Conservation (phyloP, 2,797 vertebrate genomes). For the Alectoris magna region DNA sequence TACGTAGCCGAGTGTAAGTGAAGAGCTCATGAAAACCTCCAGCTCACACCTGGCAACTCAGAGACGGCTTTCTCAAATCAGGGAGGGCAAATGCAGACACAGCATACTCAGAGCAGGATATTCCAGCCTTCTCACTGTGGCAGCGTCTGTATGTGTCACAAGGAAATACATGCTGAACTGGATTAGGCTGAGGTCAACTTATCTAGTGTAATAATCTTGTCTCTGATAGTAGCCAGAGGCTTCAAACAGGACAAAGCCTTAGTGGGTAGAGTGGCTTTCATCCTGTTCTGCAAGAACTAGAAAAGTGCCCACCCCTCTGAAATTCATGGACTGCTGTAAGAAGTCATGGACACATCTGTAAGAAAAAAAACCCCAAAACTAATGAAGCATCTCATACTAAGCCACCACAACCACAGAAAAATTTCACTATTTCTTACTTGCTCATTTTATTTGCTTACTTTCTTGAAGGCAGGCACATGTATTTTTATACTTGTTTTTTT, state of each 20-base stretch:
- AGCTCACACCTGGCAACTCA: neutral
- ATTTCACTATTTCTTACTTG: neutral
- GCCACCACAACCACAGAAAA: neutral
- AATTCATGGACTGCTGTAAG: neutral
- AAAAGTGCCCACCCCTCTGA: neutral
- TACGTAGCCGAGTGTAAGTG: neutral
- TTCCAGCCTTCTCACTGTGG: conserved; percentile 13
- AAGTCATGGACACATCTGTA: neutral
- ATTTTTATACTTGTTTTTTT: neutral
- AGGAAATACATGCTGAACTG: neutral
- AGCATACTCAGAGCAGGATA: conserved; percentile 28
- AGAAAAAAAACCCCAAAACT: neutral
- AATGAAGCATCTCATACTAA: neutral
- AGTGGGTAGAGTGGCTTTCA: neutral
- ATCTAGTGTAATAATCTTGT: neutral
- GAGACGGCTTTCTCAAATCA: neutral
- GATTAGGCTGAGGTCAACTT: neutral
- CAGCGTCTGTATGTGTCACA: conserved; percentile 53
- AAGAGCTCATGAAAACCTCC: neutral
- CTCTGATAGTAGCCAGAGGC: conserved; percentile 43
- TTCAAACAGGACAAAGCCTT: conserved; percentile 2
- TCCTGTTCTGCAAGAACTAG: neutral
- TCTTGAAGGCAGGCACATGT: neutral
- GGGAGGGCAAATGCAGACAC: neutral
- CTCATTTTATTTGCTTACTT: neutral